phyloP scores from a whole-genome alignment of 1,140 invertebrate genomes.

The Hydropsyche tenuis region DNA sequence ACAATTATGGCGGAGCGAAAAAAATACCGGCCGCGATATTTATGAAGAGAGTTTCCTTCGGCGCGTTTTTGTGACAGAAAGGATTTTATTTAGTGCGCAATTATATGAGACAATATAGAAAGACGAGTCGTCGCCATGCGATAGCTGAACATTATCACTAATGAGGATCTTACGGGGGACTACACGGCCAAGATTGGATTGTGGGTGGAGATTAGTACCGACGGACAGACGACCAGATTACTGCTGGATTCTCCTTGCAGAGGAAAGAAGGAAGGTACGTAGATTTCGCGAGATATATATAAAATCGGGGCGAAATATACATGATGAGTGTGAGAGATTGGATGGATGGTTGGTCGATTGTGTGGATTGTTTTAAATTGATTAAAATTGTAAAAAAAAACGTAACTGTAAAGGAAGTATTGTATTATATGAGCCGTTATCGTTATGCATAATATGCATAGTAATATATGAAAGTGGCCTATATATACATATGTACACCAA shows the following conservation, averaged over 20 bases:
- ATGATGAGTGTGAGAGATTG: too few relatives aligned
- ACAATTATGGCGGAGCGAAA: background rate
- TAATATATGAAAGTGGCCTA: too few relatives aligned
- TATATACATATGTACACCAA: too few relatives aligned
- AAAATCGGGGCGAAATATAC: too few relatives aligned
- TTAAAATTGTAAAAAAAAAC: too few relatives aligned
- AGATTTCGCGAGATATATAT: too few relatives aligned
- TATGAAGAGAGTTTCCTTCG: conserved; percentile 5
- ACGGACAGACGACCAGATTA: conserved; percentile 1
- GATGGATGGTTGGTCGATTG: too few relatives aligned
- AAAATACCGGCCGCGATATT: background rate
- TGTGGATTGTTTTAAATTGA: too few relatives aligned
- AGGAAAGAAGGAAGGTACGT: background rate
- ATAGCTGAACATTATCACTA: conserved; percentile 42
- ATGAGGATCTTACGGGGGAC: conserved; percentile 37
- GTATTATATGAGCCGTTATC: too few relatives aligned
- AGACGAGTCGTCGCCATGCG: conserved; percentile 35
- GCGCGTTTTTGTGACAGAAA: conserved; percentile 17
- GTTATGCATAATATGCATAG: too few relatives aligned
- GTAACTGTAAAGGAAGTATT: too few relatives aligned
- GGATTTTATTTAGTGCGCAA: conserved; percentile 35
- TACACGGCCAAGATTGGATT: conserved; percentile 30
- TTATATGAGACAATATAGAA: conserved; percentile 35
- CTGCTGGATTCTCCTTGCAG: background rate
- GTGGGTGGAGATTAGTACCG: conserved; percentile 29